Base-by-base conservation (phyloP, 2,797 vertebrate genomes). In the Thunnus albacares region DNA sequence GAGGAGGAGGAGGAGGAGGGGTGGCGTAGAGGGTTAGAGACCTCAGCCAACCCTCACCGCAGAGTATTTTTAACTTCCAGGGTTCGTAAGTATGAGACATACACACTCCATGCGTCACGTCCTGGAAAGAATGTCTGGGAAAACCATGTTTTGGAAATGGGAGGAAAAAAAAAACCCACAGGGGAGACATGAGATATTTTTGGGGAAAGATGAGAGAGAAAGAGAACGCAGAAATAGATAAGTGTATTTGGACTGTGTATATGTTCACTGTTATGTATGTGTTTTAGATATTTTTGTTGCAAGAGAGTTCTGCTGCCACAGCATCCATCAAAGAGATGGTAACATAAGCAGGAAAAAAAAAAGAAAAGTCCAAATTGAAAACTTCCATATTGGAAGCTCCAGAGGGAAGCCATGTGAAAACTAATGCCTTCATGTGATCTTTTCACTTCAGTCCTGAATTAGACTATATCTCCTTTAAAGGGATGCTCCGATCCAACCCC, bases 101-200 rank as follows among this genome's bases (percentile, higher is more conserved):
- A 71, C 87, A 84, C 72, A 66, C 71, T 69, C 53, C 81, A 81
- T 94, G 94, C 93, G 90, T 95, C 93, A 95, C 77, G 71, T 85
- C 83, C 79, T 26, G 90, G 86, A 92, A 93, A 88, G 92, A 94
- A 94, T 92, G 93, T 93, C 90, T 94, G 94, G 90, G 94, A 94
- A 94, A 94, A 92, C 58, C 78, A 67, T 90, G 88, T 89, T 91
- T 91, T 82, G 64, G 58, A 81, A 86, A 81, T 18, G 75, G 60
- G 38, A 58, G 74, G 59, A n/a, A 55, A 63, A 20, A 60, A 68
- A 56, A 89, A 22, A 2, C 66, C 71, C 77, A 64, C 4, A n/a
- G 65, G 77, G 75, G 81, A 74, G 41, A 71, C 11, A 6, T 41
- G 35, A 47, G 71, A 83, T 85, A 93, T 92, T 91, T 90, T 82